A percentile compares a stretch with the other conserved stretches of the same genome.
These are phyloP conservation scores for Meteorus cinctellus DNA, from an alignment of 2,888 invertebrate genomes.

Conservation along the genomic window DNA sequence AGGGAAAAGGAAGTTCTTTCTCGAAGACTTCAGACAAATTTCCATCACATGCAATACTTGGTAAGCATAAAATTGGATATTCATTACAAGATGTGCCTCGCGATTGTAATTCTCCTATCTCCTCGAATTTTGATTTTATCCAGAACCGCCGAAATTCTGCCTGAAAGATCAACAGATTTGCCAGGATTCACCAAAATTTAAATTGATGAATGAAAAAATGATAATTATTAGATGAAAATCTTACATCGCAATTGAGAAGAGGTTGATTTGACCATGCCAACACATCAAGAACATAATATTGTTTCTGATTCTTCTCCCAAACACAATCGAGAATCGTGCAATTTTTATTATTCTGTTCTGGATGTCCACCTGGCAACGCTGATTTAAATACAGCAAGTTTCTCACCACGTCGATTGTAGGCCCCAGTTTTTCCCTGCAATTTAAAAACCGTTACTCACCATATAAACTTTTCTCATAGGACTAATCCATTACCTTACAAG, in stretches of 20 bases:
- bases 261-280: constrained; percentile 86
- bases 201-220: constrained; percentile 19
- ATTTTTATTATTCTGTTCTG: constrained; percentile 67
- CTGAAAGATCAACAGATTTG: constrained; percentile 73
- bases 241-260: constrained; percentile 84
- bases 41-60: constrained; percentile 73
- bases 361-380: constrained; percentile 83
- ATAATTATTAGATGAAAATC: constrained; percentile 31
- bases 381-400: constrained; percentile 72
- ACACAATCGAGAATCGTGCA: constrained; percentile 90
- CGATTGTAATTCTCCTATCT: constrained; percentile 75
- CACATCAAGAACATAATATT: constrained; percentile 87
- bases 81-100: constrained; percentile 69
- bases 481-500: constrained; percentile 76
- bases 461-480: background rate
- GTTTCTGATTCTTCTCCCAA: constrained; percentile 77
- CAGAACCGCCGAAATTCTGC: constrained; percentile 90
- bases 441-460: background rate
- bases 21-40: constrained; percentile 74
- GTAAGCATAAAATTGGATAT: constrained; percentile 75
- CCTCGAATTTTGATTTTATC: constrained; percentile 83
- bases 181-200: constrained; percentile 17
- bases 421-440: constrained; percentile 80
- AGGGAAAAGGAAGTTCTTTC: constrained; percentile 68
- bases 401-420: constrained; percentile 80